Conservation (phyloP, 2,113 vertebrate species). For the Toxotes jaculatrix region DNA sequence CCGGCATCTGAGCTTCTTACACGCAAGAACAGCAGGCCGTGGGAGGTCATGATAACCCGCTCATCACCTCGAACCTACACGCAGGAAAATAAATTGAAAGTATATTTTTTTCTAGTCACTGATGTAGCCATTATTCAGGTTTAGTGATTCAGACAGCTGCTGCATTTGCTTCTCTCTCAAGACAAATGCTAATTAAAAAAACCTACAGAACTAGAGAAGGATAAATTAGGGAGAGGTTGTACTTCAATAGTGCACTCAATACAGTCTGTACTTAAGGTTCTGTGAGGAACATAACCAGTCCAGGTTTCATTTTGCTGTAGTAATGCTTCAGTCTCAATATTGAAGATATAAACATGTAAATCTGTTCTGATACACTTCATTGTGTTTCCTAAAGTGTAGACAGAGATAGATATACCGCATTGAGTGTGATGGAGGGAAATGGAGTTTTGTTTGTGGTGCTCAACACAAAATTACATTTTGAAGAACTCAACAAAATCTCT, state of each 20-base stretch:
- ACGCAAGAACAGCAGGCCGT: slow-evolving; percentile 92
- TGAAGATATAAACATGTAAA: background rate
- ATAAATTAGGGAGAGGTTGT: background rate
- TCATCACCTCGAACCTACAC: slow-evolving; percentile 90
- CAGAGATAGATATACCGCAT: background rate
- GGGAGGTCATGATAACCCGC: slow-evolving; percentile 89
- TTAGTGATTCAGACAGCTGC: background rate
- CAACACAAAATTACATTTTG: background rate
- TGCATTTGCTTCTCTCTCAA: background rate
- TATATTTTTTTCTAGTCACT: background rate
- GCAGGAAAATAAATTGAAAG: background rate
- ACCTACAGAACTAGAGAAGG: background rate
- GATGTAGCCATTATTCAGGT: slow-evolving; percentile 2
- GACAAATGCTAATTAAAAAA: background rate
- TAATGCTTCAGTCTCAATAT: background rate
- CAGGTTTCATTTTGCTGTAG: background rate
- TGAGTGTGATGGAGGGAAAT: background rate
- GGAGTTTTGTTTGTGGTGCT: background rate
- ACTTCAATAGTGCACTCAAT: background rate
- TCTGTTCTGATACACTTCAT: background rate
- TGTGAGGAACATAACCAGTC: background rate
- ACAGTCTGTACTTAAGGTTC: background rate
- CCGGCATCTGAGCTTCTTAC: slow-evolving; percentile 89
- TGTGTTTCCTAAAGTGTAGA: background rate
- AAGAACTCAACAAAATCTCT: background rate